phyloP scores from a whole-genome alignment of 2,888 invertebrate species.

The Pandemis cinnamomeana region DNA sequence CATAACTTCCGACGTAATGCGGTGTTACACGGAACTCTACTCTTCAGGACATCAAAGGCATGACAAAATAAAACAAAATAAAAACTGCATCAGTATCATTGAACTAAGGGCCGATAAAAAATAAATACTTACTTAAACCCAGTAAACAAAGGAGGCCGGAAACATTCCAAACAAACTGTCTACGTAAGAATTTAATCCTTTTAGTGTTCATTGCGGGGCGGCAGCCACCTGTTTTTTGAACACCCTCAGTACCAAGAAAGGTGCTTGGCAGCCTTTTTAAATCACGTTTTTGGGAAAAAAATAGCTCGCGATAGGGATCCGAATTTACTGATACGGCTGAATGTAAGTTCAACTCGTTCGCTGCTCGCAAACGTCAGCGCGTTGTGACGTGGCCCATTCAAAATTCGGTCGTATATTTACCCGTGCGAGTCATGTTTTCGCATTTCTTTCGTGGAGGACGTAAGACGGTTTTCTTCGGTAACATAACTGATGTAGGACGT shows the following conservation, averaged over 20 bases:
- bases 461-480: constrained; percentile 66
- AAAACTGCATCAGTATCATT: constrained; percentile 58
- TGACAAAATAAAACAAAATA: constrained; percentile 49
- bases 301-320: constrained; percentile 73
- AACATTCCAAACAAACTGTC: constrained; percentile 51
- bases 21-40: constrained; percentile 50
- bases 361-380: constrained; percentile 58
- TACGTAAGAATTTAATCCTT: constrained; percentile 59
- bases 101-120: constrained; percentile 57
- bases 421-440: constrained; percentile 60
- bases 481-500: constrained; percentile 80
- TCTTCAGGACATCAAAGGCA: constrained; percentile 48
- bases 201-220: constrained; percentile 57
- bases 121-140: constrained; percentile 52
- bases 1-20: constrained; percentile 40
- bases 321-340: constrained; percentile 79
- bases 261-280: constrained; percentile 63
- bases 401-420: constrained; percentile 66
- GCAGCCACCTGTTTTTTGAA: constrained; percentile 57
- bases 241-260: constrained; percentile 49
- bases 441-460: constrained; percentile 49
- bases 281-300: constrained; percentile 73
- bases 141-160: constrained; percentile 51
- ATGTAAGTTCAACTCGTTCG: constrained; percentile 70
- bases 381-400: constrained; percentile 46